A percentile compares a stretch with the other conserved stretches of the same genome.
These are phyloP conservation scores for Laterallus jamaicensis DNA, from an alignment of 2,113 vertebrate species.

Conservation along the genomic window DNA sequence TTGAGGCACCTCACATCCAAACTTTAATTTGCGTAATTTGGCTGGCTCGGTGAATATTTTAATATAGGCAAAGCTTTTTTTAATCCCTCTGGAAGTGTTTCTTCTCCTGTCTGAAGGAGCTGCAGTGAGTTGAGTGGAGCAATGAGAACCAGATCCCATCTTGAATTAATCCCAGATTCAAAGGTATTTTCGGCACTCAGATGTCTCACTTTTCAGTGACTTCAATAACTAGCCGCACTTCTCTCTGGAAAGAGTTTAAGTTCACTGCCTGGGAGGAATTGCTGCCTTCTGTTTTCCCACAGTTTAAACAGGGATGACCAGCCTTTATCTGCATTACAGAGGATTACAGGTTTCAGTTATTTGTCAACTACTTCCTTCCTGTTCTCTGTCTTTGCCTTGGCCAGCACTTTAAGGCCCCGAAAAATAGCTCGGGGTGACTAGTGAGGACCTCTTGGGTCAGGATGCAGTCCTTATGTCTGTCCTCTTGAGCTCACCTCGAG, in stretches of 20 bases:
- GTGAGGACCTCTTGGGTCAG: not conserved
- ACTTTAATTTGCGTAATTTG: not conserved
- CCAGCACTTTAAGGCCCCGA: not conserved
- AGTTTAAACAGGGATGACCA: not conserved
- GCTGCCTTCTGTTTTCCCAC: not conserved
- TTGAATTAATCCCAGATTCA: slow-evolving; percentile 40
- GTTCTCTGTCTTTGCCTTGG: not conserved
- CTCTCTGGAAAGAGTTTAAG: not conserved
- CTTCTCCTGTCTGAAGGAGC: not conserved
- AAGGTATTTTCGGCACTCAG: not conserved
- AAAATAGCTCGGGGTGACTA: not conserved
- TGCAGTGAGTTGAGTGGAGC: not conserved
- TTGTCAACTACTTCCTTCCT: not conserved
- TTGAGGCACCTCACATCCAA: not conserved
- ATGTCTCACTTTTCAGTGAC: not conserved
- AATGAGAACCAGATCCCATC: slow-evolving; percentile 20
- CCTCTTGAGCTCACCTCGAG: not conserved
- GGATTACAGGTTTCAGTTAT: not conserved
- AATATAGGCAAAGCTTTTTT: not conserved
- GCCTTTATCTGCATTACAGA: not conserved
- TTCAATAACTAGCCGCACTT: not conserved
- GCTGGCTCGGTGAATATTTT: not conserved
- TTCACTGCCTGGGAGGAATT: not conserved
- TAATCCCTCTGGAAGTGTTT: not conserved
- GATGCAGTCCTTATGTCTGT: not conserved